Evolutionary conservation across 1,140 invertebrate species (phyloP), one percentile per base, ranked within the genome.

Genomic region (Neodiprion virginianus): DNA sequence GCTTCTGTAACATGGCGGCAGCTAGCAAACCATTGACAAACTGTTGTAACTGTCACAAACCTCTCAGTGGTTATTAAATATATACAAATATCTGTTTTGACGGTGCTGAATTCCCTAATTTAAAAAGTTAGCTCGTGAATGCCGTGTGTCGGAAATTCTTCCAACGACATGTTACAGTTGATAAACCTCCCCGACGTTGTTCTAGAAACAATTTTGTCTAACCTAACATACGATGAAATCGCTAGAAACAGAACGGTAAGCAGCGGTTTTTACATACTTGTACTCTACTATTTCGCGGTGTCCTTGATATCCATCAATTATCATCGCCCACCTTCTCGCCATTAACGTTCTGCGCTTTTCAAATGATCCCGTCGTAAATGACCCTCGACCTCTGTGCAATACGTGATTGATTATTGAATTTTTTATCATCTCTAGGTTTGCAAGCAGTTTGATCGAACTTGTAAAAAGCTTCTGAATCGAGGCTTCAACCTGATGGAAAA

Each of bases 401-500:
- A 48, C 76, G 76, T 75, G 74, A 66, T 68, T 75, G 28, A 68
- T 71, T 53, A 23, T 69, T 69, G 23, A 70, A 21, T 21, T 79
- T 69, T 49, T 40, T 40, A 40, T 40, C 5, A 40, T 40, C 5
- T 40, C 28, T 3, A 97, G 96, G 94, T 97, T n/a, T 96, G 95
- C 81, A 92, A 90, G 79, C 90, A 91, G 53, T 96, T 97, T 76
- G 94, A 97, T 82, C 88, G 91, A 75, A 91, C 94, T 74, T 93
- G 95, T 72, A 92, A 94, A 81, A 90, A 93, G 14, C 85, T 95
- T 67, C 84, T 98, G 3, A 97, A 96, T 80, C 89, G 93, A 76
- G 96, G 96, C 0, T 97, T 97, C 79, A 90, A 92, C 71, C 90
- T 93, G 79, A 93, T 96, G 61, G 95, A 97, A 76, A 91, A 92